phyloP scores from a whole-genome alignment of 2,888 invertebrate genomes.

The Nomada fabriciana region DNA sequence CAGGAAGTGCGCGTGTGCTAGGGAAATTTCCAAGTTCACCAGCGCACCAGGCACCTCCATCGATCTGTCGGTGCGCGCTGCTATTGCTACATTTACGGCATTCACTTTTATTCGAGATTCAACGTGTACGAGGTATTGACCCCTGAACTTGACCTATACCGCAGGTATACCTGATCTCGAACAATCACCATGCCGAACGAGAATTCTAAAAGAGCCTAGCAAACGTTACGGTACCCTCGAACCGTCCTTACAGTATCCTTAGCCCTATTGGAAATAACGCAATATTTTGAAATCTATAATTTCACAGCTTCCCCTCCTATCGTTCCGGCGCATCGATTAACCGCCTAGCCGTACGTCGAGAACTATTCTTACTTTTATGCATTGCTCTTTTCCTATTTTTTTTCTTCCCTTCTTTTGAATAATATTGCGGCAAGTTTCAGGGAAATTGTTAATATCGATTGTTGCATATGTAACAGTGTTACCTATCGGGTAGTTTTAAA shows the following conservation, averaged over 20 bases:
- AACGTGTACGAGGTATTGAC: slow-evolving; percentile 68
- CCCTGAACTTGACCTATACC: slow-evolving; percentile 73
- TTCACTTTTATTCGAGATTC: slow-evolving; percentile 72
- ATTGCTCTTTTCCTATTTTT: neutral
- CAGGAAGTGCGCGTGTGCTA: slow-evolving; percentile 74
- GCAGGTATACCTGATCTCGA: slow-evolving; percentile 31
- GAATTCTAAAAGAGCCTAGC: neutral
- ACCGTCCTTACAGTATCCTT: neutral
- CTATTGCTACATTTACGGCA: slow-evolving; percentile 68
- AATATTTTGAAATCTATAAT: slow-evolving; percentile 39
- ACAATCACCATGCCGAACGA: neutral
- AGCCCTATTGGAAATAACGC: neutral
- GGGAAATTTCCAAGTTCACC: slow-evolving; percentile 75
- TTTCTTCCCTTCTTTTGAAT: neutral
- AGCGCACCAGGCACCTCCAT: slow-evolving; percentile 71
- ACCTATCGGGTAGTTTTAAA: neutral
- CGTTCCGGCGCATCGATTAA: neutral
- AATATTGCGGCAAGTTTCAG: neutral
- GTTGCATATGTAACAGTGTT: neutral
- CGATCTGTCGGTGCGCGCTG: slow-evolving; percentile 68
- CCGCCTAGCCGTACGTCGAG: neutral
- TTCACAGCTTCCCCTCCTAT: slow-evolving; percentile 13
- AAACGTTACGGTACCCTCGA: too few relatives aligned
- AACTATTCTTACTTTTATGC: neutral
- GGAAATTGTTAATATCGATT: neutral